These are phyloP conservation scores for Lasioglossum morio DNA, from an alignment of 2,888 invertebrate species.

Conservation along the genomic window DNA sequence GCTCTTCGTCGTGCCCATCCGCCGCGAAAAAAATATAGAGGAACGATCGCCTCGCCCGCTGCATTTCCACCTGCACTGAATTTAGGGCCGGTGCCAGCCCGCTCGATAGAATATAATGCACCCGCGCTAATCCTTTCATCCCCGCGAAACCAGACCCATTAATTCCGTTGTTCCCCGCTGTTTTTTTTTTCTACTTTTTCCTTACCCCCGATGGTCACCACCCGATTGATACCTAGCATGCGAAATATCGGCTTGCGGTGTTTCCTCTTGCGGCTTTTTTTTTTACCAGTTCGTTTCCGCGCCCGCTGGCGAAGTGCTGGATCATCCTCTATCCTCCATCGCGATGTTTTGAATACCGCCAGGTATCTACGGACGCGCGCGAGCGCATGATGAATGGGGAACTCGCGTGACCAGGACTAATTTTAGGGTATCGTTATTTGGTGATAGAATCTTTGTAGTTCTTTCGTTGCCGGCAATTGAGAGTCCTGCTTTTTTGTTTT, in stretches of 20 bases:
- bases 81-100: background rate
- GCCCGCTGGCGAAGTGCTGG: background rate
- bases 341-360: constrained; percentile 14
- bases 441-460: constrained; percentile 11
- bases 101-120: constrained; percentile 48
- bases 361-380: background rate
- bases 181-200: constrained; percentile 9
- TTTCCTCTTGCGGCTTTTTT: background rate
- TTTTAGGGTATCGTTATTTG: background rate
- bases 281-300: too few species aligned
- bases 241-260: constrained; percentile 30
- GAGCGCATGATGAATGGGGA: background rate
- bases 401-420: background rate
- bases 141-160: constrained; percentile 30
- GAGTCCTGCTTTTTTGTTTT: background rate
- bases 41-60: background rate
- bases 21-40: background rate
- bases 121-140: constrained; percentile 54
- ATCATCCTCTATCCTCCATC: constrained; percentile 21
- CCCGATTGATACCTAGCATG: constrained; percentile 40
- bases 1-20: background rate
- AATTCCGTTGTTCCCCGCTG: constrained; percentile 12
- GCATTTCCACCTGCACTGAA: background rate
- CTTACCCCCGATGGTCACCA: background rate
- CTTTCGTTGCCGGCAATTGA: background rate